Percentiles rank a stretch among this genome's conserved stretches.
These are phyloP conservation scores for Drosophila sturtevanti DNA, from an alignment of 1,140 invertebrate genomes.

Conservation along the genomic window DNA sequence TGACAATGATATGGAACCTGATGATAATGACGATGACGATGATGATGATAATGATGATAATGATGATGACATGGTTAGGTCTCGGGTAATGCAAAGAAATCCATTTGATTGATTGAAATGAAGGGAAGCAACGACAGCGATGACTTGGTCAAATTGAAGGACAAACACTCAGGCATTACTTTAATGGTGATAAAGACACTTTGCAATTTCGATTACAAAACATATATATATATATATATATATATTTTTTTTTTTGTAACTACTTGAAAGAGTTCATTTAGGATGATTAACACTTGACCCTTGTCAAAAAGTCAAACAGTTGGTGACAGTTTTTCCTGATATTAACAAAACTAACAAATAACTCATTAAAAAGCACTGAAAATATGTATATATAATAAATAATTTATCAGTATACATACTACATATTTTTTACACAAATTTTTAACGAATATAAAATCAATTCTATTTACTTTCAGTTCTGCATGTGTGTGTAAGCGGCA, in stretches of 20 bases:
- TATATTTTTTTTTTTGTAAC: not conserved
- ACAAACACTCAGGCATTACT: not conserved
- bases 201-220: not conserved
- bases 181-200: not conserved
- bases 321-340: not conserved
- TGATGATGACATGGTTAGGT: constrained; percentile 27
- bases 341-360: not conserved
- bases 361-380: not conserved
- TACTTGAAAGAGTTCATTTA: constrained; percentile 1
- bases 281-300: constrained; percentile 3
- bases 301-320: not conserved
- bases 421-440: not conserved
- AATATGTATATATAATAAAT: not conserved
- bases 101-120: constrained; percentile 78
- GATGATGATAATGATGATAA: constrained; percentile 38
- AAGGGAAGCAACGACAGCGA: constrained; percentile 41
- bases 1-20: not conserved
- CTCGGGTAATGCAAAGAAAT: constrained; percentile 16
- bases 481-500: not conserved
- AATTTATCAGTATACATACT: not conserved
- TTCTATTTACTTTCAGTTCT: constrained; percentile 1
- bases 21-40: constrained; percentile 23
- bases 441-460: too few relatives aligned
- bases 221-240: not conserved
- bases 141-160: not conserved